phyloP scores from a whole-genome alignment of 2,113 vertebrate species.

The Paedocypris sp. region DNA sequence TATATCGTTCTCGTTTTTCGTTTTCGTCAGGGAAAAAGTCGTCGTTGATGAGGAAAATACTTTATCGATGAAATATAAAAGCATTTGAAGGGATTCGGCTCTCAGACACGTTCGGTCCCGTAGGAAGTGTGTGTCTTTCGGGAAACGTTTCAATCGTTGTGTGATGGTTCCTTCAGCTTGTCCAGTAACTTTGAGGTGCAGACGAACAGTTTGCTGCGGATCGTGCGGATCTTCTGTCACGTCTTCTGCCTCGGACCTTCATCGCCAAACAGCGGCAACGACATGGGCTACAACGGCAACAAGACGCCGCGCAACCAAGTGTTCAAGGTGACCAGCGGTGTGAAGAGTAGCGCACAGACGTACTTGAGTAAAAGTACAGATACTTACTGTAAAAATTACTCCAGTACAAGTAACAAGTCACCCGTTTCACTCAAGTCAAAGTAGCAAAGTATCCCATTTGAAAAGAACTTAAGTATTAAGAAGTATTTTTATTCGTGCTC shows the following conservation, averaged over 20 bases:
- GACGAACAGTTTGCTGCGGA: constrained; percentile 94
- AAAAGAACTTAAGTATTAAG: too few species aligned
- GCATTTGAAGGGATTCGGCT: too few species aligned
- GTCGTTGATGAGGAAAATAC: too few species aligned
- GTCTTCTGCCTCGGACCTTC: constrained; percentile 91
- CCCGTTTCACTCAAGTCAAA: too few species aligned
- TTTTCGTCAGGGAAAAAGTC: too few species aligned
- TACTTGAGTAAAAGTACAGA: background rate
- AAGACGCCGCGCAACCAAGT: constrained; percentile 95
- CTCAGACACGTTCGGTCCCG: too few species aligned
- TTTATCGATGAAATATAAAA: too few species aligned
- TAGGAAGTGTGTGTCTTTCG: too few species aligned
- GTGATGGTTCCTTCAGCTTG: constrained; percentile 63
- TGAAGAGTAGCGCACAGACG: background rate
- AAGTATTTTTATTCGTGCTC: too few species aligned
- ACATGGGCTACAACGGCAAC: constrained; percentile 98
- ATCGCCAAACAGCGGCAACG: constrained; percentile 85
- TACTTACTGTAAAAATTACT: background rate
- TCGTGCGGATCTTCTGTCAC: constrained; percentile 93
- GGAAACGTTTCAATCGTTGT: background rate
- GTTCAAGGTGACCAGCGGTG: constrained; percentile 86
- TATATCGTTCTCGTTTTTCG: too few species aligned
- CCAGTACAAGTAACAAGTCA: too few species aligned
- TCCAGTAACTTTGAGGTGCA: constrained; percentile 97
- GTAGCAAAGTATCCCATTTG: too few species aligned